Evolutionary conservation across 1,140 invertebrate species (phyloP), one percentile per base, ranked within the genome.

Genomic region (Bathynomus jamesi): DNA sequence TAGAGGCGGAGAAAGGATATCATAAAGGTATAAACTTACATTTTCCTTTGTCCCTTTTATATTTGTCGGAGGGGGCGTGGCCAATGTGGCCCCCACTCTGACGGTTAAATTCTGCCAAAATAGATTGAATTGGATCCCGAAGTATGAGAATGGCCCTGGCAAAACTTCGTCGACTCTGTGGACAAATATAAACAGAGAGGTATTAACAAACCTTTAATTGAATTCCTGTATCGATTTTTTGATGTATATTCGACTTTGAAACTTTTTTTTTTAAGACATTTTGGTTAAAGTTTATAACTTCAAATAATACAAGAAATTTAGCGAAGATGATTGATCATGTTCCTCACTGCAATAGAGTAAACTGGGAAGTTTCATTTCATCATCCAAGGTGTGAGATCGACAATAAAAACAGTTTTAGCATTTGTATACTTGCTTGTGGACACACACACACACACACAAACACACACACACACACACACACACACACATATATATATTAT

Each of bases 61-160:
- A 89, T 73, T 87, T 83, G 79, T 88, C 87, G 8, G 86, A 53
- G 40, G 86, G 85, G 17, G 87, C 89, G 78, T 88, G 88, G 2
- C 88, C 89, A 69, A 89, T 85, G 80, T 91, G 89, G 0, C 89
- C 89, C 24, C 87, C 89, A 67, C 86, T 87, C 77, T 87, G 86
- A 67, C 89, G 80, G 82, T 91, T 90, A 79, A 90, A 90, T 81
- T 90, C 89, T 17, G 88, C 88, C 72, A 87, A 84, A 70, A 92
- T 90, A 2, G 89, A 87, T 78, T 88, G 84, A 71, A 86, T 86
- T 21, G 90, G 90, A 72, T 89, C 86, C 31, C 90, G 82, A 13
- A 91, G 86, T 30, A 92, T 80, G 21, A 92, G 80, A 60, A 92
- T 84, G 2, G 89, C 89, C 72, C 86, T 86, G 40, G 84, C 81